Conservation (phyloP, 2,888 invertebrate species). For the Schizotus pectinicornis region DNA sequence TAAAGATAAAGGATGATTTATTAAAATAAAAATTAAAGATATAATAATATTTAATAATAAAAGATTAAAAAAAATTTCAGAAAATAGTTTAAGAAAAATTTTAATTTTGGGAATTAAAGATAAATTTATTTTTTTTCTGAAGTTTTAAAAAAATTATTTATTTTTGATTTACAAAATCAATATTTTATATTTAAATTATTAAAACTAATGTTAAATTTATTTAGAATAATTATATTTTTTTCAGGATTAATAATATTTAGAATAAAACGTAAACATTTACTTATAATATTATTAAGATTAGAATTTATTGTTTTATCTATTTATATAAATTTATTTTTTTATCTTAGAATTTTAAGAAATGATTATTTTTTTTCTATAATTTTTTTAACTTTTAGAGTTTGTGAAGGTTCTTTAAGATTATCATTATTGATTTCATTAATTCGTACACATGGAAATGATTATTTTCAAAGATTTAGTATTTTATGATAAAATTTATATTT, state of each 20-base stretch:
- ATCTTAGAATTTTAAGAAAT: constrained; percentile 59
- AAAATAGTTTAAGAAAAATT: constrained; percentile 71
- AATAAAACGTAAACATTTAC: constrained; percentile 65
- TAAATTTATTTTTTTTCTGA: constrained; percentile 64
- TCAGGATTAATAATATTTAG: constrained; percentile 62
- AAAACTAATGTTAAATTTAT: constrained; percentile 63
- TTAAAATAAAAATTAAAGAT: constrained; percentile 56
- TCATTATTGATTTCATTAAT: constrained; percentile 68
- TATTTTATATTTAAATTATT: constrained; percentile 68
- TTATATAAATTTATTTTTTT: constrained; percentile 62
- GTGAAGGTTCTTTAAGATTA: constrained; percentile 70
- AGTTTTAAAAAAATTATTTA: constrained; percentile 66
- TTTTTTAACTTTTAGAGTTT: constrained; percentile 65
- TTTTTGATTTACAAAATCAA: constrained; percentile 73
- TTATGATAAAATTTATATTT: constrained; percentile 65
- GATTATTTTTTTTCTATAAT: constrained; percentile 65
- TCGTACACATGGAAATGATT: constrained; percentile 69
- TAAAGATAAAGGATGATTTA: constrained; percentile 63
- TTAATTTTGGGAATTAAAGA: constrained; percentile 75
- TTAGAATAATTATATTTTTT: constrained; percentile 62
- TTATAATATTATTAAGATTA: constrained; percentile 66
- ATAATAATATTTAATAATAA: constrained; percentile 50
- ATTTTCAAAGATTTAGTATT: constrained; percentile 66
- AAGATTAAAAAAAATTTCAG: constrained; percentile 55
- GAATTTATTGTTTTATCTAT: constrained; percentile 66